Percentiles rank a stretch among this genome's conserved stretches.
Evolutionary conservation across 2,888 invertebrate species (phyloP).

Genomic region (Agriopis leucophaearia): DNA sequence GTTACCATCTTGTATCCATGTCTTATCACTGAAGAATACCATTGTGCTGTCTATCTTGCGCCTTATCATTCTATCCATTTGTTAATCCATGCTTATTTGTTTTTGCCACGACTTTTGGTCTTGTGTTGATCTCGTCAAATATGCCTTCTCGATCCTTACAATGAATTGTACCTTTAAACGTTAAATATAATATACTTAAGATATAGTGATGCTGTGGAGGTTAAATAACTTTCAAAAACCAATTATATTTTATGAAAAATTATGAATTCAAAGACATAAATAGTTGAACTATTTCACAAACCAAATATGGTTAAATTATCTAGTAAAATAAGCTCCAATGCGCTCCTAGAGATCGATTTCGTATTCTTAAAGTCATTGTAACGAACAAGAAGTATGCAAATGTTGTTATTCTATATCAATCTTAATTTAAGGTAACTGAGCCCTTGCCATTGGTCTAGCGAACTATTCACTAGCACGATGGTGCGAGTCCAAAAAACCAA

Average conservation of each 20-base stretch:
- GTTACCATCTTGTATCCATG: not conserved
- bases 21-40: not conserved
- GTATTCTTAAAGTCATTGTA: conserved; percentile 26
- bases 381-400: conserved; percentile 39
- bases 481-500: conserved; percentile 29
- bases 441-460: conserved; percentile 18
- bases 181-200: not conserved
- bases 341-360: conserved; percentile 30
- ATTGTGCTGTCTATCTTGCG: not conserved
- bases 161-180: conserved; percentile 16
- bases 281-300: conserved; percentile 24
- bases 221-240: conserved; percentile 6
- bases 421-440: conserved; percentile 35
- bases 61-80: not conserved
- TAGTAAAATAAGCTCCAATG: conserved; percentile 13
- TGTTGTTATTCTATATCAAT: conserved; percentile 40
- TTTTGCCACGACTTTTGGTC: conserved; percentile 19
- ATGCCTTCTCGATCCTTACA: conserved; percentile 30
- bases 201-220: not conserved
- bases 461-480: conserved; percentile 17
- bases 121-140: conserved; percentile 1
- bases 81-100: conserved; percentile 4
- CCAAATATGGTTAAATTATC: conserved; percentile 25
- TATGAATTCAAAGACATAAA: conserved; percentile 10
- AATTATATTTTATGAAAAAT: conserved; percentile 9